Base-by-base conservation (phyloP, 2,888 invertebrate genomes). In the Campopleginae sp. region DNA sequence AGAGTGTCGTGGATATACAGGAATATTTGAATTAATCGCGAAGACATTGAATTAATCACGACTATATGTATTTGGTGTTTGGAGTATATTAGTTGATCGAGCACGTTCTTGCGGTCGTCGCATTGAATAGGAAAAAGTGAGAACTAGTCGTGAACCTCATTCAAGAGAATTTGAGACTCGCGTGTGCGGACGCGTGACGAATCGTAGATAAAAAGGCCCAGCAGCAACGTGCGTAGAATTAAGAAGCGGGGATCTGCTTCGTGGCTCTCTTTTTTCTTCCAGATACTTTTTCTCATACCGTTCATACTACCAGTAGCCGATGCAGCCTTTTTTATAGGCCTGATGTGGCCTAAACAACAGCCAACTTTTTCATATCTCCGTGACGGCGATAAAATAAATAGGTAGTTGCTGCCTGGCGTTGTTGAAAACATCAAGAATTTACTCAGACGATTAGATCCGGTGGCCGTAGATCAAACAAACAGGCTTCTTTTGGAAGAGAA, bases 261-360 rank as follows among this genome's bases (percentile, higher is more conserved):
- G 70, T 44, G 51, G 78, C 71, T 48, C 61, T 63, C 51, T 77
- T 79, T 77, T 46, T 61, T 42, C 46, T 80, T 23, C 48, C 38
- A 38, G 8, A 44, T 10, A 44, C 10, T 70, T 44, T 63, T 54
- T n/a, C 27, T 31, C 23, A 75, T 27, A 46, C 33, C 1, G 23
- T 66, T 46, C 58, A 80, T 66, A 48, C 65, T 33, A 19, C 46
- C 46, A 23, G 42, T 44, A 76, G 65, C 54, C 81, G 12, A 68
- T 19, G 63, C 33, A 33, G 44, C 31, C 51, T 75, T 81, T 82
- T 82, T 72, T 42, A 46, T 27, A 23, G 54, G 74, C 63, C 80
- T 75, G 65, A 78, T 68, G 84, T 51, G 72, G 77, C 85, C 87
- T 84, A 88, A 88, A 89, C 88, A 89, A 89, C 86, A 70, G 83